Percentiles rank a stretch among this genome's conserved stretches.
phyloP scores from a whole-genome alignment of 2,888 invertebrate species.

The Caenorhabditis auriculariae region DNA sequence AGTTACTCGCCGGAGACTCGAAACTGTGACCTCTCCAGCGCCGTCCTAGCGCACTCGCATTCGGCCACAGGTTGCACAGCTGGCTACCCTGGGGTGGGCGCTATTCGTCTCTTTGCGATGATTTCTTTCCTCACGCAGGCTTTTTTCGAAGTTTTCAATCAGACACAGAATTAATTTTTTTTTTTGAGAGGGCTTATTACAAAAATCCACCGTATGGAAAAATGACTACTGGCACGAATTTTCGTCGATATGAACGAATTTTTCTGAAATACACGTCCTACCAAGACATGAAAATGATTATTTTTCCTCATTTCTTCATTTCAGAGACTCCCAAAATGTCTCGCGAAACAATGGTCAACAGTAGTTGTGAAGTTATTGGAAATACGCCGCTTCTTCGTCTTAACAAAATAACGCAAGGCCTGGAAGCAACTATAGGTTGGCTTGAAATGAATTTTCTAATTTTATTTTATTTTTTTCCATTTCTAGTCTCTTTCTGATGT shows the following conservation, averaged over 20 bases:
- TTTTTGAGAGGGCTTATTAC: too few species aligned
- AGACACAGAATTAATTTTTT: too few species aligned
- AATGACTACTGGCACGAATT: too few species aligned
- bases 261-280: too few species aligned
- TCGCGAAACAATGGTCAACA: slow-evolving; percentile 26
- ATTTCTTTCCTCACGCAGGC: too few species aligned
- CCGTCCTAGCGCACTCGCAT: slow-evolving; percentile 2
- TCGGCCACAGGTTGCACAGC: slow-evolving; percentile 10
- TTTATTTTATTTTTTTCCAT: neutral
- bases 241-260: too few species aligned
- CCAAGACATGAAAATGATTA: too few species aligned
- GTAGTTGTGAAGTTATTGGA: slow-evolving; percentile 41
- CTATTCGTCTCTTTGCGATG: too few species aligned
- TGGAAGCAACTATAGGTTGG: slow-evolving; percentile 44
- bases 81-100: too few species aligned
- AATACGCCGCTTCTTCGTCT: slow-evolving; percentile 54
- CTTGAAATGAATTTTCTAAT: neutral
- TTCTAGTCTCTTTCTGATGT: neutral
- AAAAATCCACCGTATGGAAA: too few species aligned
- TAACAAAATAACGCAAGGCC: slow-evolving; percentile 49
- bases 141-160: too few species aligned
- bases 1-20: slow-evolving; percentile 19
- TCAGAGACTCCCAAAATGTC: slow-evolving; percentile 11
- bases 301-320: neutral
- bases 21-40: slow-evolving; percentile 4